These are phyloP conservation scores for Crypturellus tataupa DNA, from an alignment of 2,797 vertebrate genomes.

Conservation along the genomic window DNA sequence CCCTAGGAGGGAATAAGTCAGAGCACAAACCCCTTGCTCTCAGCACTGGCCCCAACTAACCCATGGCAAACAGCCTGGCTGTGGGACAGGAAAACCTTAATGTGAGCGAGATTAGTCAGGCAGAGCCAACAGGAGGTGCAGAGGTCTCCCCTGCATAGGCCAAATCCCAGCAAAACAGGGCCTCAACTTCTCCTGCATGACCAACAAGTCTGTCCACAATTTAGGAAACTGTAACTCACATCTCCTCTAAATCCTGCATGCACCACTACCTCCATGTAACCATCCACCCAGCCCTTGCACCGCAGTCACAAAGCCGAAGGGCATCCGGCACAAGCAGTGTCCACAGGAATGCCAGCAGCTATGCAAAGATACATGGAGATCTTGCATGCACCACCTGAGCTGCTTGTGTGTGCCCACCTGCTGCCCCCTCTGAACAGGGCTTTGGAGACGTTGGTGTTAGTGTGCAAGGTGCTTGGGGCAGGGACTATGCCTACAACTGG, in stretches of 20 bases:
- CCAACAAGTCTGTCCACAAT: not conserved
- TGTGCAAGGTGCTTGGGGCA: not conserved
- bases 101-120: not conserved
- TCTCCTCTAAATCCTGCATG: not conserved
- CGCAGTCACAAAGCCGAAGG: not conserved
- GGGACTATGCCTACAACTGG: not conserved
- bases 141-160: not conserved
- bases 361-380: not conserved
- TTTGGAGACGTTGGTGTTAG: not conserved
- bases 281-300: not conserved
- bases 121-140: not conserved
- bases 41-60: not conserved
- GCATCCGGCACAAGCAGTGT: not conserved
- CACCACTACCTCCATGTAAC: not conserved
- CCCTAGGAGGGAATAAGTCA: not conserved
- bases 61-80: not conserved
- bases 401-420: not conserved
- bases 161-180: conserved; percentile 1
- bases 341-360: not conserved
- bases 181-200: not conserved
- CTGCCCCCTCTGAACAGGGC: not conserved
- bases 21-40: not conserved
- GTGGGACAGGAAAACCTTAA: conserved; percentile 22
- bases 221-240: not conserved
- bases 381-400: not conserved